phyloP scores from a whole-genome alignment of 2,888 invertebrate species.

The Hypomecis punctinalis region DNA sequence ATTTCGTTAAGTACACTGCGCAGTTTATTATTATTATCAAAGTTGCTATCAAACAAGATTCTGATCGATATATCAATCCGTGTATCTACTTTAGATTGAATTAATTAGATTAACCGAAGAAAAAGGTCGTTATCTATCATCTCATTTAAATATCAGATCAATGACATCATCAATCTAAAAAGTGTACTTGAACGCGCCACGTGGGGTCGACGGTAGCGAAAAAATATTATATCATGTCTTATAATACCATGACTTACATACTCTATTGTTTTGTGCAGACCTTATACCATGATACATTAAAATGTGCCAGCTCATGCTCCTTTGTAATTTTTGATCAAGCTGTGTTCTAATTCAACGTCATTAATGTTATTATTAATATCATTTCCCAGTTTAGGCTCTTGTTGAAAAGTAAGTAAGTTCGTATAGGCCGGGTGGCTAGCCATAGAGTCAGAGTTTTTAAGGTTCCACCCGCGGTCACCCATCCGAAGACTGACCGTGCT shows the following conservation, averaged over 20 bases:
- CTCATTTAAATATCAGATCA: constrained; percentile 35
- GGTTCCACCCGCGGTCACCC: no score
- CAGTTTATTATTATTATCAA: constrained; percentile 5
- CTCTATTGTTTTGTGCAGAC: constrained; percentile 19
- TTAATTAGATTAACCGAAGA: constrained; percentile 37
- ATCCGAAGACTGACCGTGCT: no score
- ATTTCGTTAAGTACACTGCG: constrained; percentile 17
- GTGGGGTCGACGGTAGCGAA: constrained; percentile 35
- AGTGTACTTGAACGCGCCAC: constrained; percentile 23
- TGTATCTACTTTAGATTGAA: constrained; percentile 26
- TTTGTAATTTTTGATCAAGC: background rate
- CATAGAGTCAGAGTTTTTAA: no score
- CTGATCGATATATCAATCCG: constrained; percentile 5
- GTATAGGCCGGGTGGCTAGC: no score
- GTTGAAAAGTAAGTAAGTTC: no score
- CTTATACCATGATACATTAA: constrained; percentile 10
- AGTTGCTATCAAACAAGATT: background rate
- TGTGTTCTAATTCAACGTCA: background rate
- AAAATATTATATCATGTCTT: constrained; percentile 18
- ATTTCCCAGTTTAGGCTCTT: background rate
- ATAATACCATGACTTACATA: background rate
- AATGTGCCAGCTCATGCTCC: background rate
- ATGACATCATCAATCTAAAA: constrained; percentile 39
- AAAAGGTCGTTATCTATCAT: constrained; percentile 34
- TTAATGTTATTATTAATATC: background rate